These are phyloP conservation scores for Augiades crinisus DNA, from an alignment of 2,888 invertebrate genomes.

Conservation along the genomic window DNA sequence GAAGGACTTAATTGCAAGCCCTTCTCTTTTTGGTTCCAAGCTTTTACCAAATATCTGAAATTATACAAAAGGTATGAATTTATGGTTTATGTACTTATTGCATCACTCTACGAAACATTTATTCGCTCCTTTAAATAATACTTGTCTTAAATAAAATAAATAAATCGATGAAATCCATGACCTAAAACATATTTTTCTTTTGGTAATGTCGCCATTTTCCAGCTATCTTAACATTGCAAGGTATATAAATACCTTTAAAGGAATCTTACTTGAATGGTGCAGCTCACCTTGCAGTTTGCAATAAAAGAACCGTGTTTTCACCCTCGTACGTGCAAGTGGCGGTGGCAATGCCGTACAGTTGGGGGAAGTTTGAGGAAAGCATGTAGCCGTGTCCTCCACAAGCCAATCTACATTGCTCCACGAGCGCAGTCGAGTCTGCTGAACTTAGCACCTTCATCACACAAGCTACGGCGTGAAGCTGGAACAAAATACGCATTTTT, in stretches of 20 bases:
- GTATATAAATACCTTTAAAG: too few relatives aligned
- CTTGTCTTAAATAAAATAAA: too few relatives aligned
- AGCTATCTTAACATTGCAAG: too few relatives aligned
- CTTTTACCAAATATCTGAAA: constrained; percentile 87
- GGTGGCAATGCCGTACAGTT: constrained; percentile 89
- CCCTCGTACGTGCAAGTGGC: constrained; percentile 98
- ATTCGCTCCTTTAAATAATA: too few relatives aligned
- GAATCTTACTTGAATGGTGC: too few relatives aligned
- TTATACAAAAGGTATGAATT: too few relatives aligned
- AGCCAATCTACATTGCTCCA: constrained; percentile 91
- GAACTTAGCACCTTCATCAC: constrained; percentile 94
- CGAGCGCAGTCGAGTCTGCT: constrained; percentile 84
- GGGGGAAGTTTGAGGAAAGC: constrained; percentile 92
- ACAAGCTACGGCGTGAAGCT: constrained; percentile 94
- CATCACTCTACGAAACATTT: too few relatives aligned
- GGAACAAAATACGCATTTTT: too few relatives aligned
- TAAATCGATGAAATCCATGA: too few relatives aligned
- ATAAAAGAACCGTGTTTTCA: constrained; percentile 95
- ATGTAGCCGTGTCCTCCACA: constrained; percentile 98
- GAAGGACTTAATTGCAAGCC: constrained; percentile 83
- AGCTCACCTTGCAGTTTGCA: constrained; percentile 90
- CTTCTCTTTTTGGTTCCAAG: constrained; percentile 83
- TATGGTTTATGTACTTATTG: too few relatives aligned
- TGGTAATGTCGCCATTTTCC: too few relatives aligned
- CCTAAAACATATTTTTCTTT: too few relatives aligned